A percentile compares a stretch with the other conserved stretches of the same genome.
Evolutionary conservation across 2,113 vertebrate species (phyloP).

Genomic region (Nycticorax nycticorax): DNA sequence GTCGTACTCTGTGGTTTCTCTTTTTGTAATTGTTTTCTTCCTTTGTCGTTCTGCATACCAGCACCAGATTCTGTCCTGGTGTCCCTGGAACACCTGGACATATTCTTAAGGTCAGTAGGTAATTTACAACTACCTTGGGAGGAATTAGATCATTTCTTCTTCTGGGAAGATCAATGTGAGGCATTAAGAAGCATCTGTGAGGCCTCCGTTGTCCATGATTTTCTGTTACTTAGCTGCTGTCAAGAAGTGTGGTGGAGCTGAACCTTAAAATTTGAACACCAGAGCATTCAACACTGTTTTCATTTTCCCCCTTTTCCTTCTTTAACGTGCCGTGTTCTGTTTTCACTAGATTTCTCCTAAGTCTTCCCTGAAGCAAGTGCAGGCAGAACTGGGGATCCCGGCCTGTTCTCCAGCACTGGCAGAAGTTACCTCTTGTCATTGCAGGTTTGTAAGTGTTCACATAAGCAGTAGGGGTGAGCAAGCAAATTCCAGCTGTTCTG

Average conservation of each 20-base stretch:
- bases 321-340: not conserved
- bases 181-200: not conserved
- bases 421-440: not conserved
- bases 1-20: not conserved
- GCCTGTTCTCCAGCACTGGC: not conserved
- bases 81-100: not conserved
- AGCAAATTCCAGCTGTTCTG: not conserved
- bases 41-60: not conserved
- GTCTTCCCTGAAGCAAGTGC: not conserved
- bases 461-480: not conserved
- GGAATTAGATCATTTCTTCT: not conserved
- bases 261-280: not conserved
- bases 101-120: not conserved
- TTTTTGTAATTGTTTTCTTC: not conserved
- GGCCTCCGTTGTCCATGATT: not conserved
- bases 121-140: not conserved
- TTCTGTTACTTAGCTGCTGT: not conserved
- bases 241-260: not conserved
- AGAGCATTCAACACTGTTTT: fast-evolving
- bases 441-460: not conserved
- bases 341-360: not conserved
- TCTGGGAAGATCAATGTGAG: not conserved
- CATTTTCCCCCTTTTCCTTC: not conserved
- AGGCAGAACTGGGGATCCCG: not conserved
- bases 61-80: not conserved